Percentiles rank a stretch among this genome's conserved stretches.
These are phyloP conservation scores for Drosophila pruinosa DNA, from an alignment of 1,140 invertebrate species.

Conservation along the genomic window DNA sequence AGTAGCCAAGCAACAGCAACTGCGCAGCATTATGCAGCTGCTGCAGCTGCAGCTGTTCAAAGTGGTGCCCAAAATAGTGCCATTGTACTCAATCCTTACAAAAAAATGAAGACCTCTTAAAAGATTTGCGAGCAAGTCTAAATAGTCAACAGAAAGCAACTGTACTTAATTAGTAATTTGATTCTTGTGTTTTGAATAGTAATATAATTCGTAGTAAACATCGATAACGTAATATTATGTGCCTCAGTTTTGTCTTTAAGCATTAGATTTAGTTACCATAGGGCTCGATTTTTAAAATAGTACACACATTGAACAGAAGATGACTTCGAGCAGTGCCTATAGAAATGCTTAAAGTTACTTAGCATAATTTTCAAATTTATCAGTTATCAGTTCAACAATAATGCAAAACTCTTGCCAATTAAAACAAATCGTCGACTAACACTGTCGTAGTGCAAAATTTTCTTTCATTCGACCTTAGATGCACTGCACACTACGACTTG, in stretches of 20 bases:
- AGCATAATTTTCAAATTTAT: background rate
- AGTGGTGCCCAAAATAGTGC: slow-evolving; percentile 83
- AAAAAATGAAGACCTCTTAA: slow-evolving; percentile 95
- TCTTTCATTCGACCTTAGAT: too few species aligned
- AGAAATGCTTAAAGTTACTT: background rate
- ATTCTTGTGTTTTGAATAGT: slow-evolving; percentile 20
- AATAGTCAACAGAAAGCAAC: slow-evolving; percentile 20
- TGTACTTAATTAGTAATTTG: slow-evolving; percentile 60
- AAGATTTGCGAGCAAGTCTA: background rate
- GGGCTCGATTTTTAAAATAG: slow-evolving; percentile 17
- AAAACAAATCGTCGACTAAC: background rate
- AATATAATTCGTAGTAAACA: slow-evolving; percentile 44
- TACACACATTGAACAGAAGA: background rate
- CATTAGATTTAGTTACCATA: slow-evolving; percentile 32
- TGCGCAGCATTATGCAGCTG: slow-evolving; percentile 62
- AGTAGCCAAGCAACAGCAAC: slow-evolving; percentile 35
- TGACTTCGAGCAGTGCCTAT: background rate
- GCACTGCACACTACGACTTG: slow-evolving; percentile 36
- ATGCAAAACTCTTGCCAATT: background rate
- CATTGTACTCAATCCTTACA: slow-evolving; percentile 90
- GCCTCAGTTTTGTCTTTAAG: slow-evolving; percentile 70
- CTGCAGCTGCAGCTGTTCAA: slow-evolving; percentile 64
- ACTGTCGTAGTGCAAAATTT: background rate
- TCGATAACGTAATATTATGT: slow-evolving; percentile 68
- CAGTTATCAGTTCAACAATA: background rate